Base-by-base conservation (phyloP, 2,888 invertebrate species). In the Dioctria rufipes region DNA sequence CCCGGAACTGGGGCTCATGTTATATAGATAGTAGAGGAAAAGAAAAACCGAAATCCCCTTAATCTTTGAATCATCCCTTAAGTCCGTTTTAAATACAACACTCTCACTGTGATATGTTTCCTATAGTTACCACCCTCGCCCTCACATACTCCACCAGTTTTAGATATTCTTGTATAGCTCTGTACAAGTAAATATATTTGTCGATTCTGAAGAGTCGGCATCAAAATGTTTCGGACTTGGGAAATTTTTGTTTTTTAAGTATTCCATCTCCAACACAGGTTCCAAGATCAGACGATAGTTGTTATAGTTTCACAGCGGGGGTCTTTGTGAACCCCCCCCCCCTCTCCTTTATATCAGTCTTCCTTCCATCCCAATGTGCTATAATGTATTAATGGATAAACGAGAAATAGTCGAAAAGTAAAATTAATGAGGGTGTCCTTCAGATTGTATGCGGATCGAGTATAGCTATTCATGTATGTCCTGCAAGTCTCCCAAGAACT, bases 31-130 rank as follows among this genome's bases (percentile, higher is more conserved):
- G 51, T 49, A 49, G 71, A 71, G 51, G 51, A 71, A 71, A 71
- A 71, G 71, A 75, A 75, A 82, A 80, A 65, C 80, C 77, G 77
- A 81, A 82, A 82, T 82, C 82, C 79, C 75, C 82, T 82, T 81
- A 82, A 82, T 82, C 81, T 73, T 66, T 66, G 75, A 80, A 79
- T 82, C 61, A 82, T 82, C 80, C 82, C 54, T 80, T 80, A 66
- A 75, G 69, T 66, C 80, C 65, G 54, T 65, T 81, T 79, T 80
- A 77, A 78, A 69, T 75, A 75, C 75, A 25, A 60, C 58, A 43
- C 58, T 75, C 43, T 60, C 58, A 75, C 43, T 43, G 11, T 43
- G 37, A 8, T 25, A 25, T 25, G 2, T 25, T 25, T 25, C 25
- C 25, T 25, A 25, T 60, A 60, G 54, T 25, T 54, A 40, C 39